A percentile compares a stretch with the other conserved stretches of the same genome.
Evolutionary conservation across 2,888 invertebrate species (phyloP).

Genomic region (Chaetogeoica ovagalla): DNA sequence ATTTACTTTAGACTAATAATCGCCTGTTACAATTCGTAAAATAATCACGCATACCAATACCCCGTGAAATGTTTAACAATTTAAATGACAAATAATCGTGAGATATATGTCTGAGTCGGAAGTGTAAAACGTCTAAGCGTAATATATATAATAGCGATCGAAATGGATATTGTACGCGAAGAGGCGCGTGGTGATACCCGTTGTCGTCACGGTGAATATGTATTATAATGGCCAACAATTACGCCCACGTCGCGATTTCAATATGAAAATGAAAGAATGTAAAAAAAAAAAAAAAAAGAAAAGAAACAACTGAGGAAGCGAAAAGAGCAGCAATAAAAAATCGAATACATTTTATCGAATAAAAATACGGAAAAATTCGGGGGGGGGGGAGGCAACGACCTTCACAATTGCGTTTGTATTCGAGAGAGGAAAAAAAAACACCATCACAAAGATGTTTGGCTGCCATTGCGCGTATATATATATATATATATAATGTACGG

Average conservation of each 20-base stretch:
- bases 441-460: conserved; percentile 21
- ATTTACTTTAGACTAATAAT: no score
- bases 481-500: not conserved
- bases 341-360: not conserved
- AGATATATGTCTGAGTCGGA: no score
- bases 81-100: no score
- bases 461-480: conserved; percentile 12
- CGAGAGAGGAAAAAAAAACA: not conserved
- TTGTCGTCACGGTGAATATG: conserved; percentile 7
- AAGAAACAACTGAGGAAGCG: no score
- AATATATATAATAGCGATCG: not conserved
- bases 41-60: no score
- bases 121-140: no score
- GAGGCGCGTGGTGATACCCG: not conserved
- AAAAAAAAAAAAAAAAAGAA: no score
- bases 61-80: no score
- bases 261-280: no score
- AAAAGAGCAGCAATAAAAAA: not conserved
- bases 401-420: conserved; percentile 1
- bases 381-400: not conserved
- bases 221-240: conserved; percentile 26
- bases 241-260: conserved; percentile 25
- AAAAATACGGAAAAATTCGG: not conserved
- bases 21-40: no score
- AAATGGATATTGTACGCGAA: not conserved